Evolutionary conservation across 2,797 vertebrate species (phyloP).

Genomic region (Catharus ustulatus): DNA sequence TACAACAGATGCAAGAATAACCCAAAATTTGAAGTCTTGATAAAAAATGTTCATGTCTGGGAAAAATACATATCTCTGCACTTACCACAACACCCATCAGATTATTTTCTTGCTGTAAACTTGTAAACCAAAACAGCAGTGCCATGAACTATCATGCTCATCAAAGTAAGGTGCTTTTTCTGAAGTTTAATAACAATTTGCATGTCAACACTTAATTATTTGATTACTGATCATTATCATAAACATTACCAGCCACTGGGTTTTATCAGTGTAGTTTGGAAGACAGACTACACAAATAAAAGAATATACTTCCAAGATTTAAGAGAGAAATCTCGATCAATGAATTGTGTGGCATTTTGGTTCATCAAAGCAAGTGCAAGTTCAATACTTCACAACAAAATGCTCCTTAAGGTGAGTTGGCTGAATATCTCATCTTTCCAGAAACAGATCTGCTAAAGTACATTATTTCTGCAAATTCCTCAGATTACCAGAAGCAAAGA

Average conservation of each 20-base stretch:
- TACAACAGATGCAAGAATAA: not conserved
- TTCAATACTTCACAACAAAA: not conserved
- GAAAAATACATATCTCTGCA: not conserved
- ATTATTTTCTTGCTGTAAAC: not conserved
- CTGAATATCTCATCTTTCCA: not conserved
- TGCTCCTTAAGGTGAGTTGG: not conserved
- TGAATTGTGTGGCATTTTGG: not conserved
- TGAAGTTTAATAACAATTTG: not conserved
- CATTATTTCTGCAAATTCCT: not conserved
- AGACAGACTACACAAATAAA: not conserved
- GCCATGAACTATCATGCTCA: not conserved
- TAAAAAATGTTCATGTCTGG: not conserved
- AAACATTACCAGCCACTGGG: not conserved
- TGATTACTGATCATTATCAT: slow-evolving; percentile 10
- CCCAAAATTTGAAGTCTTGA: not conserved
- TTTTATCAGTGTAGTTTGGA: not conserved
- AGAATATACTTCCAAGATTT: not conserved
- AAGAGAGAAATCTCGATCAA: not conserved
- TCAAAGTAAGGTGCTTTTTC: slow-evolving; percentile 19
- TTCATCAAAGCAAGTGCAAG: not conserved
- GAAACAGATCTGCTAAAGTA: not conserved
- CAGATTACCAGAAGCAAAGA: not conserved
- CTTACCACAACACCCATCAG: not conserved
- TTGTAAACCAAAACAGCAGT: not conserved
- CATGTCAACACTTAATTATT: slow-evolving; percentile 34